Conservation (phyloP, 2,888 invertebrate species). For the Sicus ferrugineus region DNA sequence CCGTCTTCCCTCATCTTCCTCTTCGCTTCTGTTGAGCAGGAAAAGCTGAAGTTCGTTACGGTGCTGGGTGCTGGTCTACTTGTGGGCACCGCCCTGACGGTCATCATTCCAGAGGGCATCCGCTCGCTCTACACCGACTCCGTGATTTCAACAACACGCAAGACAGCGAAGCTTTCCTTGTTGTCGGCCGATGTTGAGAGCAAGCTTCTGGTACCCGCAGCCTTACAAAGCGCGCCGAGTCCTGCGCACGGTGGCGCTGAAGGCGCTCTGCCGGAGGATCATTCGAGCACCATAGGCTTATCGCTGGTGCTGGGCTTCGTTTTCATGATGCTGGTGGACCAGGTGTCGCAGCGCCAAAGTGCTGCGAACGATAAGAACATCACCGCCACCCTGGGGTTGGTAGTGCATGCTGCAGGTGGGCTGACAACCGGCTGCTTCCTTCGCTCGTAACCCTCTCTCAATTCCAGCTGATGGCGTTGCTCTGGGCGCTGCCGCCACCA, state of each 20-base stretch:
- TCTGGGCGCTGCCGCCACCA: conserved; percentile 96
- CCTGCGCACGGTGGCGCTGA: conserved; percentile 3
- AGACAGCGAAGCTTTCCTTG: not conserved
- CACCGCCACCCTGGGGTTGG: conserved; percentile 95
- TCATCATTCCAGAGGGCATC: conserved; percentile 99
- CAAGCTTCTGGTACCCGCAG: not conserved
- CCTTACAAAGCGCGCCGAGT: not conserved
- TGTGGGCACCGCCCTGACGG: conserved; percentile 96
- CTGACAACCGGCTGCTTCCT: not conserved
- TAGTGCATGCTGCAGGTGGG: conserved; percentile 94
- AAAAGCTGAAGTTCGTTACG: conserved; percentile 91
- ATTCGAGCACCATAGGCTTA: conserved; percentile 77
- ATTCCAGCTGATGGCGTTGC: conserved; percentile 92
- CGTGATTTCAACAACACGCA: conserved; percentile 9
- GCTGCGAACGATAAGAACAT: conserved; percentile 75
- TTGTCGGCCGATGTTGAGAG: not conserved
- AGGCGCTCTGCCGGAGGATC: conserved; percentile 45
- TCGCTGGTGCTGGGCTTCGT: conserved; percentile 93
- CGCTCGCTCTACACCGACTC: conserved; percentile 73
- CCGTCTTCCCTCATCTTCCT: too few species aligned
- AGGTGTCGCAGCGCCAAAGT: conserved; percentile 70
- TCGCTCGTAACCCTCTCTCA: not conserved
- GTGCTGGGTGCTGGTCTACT: conserved; percentile 96
- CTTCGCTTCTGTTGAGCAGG: too few species aligned
- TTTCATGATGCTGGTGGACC: conserved; percentile 97